Percentiles rank a stretch among this genome's conserved stretches.
Conservation (phyloP, 2,888 invertebrate species). For the Leucophenga maculata region DNA sequence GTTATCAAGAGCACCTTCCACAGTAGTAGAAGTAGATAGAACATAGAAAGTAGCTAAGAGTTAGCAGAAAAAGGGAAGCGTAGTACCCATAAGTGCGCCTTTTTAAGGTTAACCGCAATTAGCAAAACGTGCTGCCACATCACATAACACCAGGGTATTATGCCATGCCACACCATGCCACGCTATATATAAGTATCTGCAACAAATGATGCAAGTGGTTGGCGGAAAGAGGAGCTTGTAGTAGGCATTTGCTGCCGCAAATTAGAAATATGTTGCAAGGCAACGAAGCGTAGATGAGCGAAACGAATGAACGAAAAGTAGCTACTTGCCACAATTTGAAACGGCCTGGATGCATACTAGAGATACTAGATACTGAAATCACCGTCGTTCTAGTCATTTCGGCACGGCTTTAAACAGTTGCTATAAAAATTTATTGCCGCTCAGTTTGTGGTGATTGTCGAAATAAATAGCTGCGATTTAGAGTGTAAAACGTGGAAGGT, state of each 20-base stretch:
- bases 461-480: too few relatives aligned
- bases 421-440: constrained; percentile 1
- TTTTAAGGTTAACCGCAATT: constrained; percentile 28
- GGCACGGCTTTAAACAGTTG: not conserved
- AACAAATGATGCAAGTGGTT: not conserved
- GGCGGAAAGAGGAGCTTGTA: too few relatives aligned
- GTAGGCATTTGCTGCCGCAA: too few relatives aligned
- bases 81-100: not conserved
- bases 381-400: not conserved
- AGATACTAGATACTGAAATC: constrained; percentile 11
- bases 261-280: too few relatives aligned
- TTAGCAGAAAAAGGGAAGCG: constrained; percentile 15
- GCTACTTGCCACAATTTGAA: too few relatives aligned
- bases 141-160: too few relatives aligned
- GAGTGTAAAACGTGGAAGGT: too few relatives aligned
- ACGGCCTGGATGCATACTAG: constrained; percentile 19
- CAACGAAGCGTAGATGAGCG: too few relatives aligned
- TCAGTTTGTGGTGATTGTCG: not conserved
- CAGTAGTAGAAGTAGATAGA: too few relatives aligned
- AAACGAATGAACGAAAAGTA: too few relatives aligned
- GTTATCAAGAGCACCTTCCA: not conserved
- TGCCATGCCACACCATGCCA: too few relatives aligned
- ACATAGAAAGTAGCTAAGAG: not conserved
- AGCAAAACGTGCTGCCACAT: not conserved
- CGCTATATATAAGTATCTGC: not conserved